Evolutionary conservation across 2,113 vertebrate genomes (phyloP).

Genomic region (Tenebrosternarchus preto): DNA sequence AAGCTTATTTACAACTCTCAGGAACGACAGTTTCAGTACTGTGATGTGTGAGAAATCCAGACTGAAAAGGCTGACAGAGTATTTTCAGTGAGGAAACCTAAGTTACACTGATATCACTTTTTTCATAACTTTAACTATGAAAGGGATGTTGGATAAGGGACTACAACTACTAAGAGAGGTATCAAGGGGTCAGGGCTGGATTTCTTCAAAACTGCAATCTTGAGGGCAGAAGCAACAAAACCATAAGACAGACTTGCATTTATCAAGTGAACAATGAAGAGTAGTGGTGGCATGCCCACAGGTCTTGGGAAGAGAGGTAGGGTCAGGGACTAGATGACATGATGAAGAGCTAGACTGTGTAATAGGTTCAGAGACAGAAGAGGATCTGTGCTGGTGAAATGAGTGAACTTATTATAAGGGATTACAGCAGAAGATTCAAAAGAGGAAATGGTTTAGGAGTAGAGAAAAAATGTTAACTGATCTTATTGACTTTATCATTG

Average conservation of each 20-base stretch:
- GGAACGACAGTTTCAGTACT: too few species aligned
- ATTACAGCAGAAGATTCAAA: too few species aligned
- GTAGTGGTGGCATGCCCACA: neutral
- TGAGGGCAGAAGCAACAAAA: neutral
- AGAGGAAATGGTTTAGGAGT: too few species aligned
- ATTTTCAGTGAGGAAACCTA: neutral
- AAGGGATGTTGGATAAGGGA: neutral
- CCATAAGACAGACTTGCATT: neutral
- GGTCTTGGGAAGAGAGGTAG: neutral
- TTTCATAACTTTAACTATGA: neutral
- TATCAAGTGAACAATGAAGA: neutral
- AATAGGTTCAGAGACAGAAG: neutral
- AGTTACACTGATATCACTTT: neutral
- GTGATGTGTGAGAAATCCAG: too few species aligned
- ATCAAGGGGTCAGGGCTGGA: neutral
- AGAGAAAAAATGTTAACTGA: too few species aligned
- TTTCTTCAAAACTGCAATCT: neutral
- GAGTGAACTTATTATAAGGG: too few species aligned
- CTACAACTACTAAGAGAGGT: neutral
- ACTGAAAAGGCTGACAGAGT: too few species aligned
- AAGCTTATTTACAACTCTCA: too few species aligned
- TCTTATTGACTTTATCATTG: too few species aligned
- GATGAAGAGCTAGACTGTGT: neutral
- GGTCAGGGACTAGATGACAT: neutral
- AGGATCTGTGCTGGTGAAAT: too few species aligned